These are phyloP conservation scores for Macquaria australasica DNA, from an alignment of 2,113 vertebrate species.

Conservation along the genomic window DNA sequence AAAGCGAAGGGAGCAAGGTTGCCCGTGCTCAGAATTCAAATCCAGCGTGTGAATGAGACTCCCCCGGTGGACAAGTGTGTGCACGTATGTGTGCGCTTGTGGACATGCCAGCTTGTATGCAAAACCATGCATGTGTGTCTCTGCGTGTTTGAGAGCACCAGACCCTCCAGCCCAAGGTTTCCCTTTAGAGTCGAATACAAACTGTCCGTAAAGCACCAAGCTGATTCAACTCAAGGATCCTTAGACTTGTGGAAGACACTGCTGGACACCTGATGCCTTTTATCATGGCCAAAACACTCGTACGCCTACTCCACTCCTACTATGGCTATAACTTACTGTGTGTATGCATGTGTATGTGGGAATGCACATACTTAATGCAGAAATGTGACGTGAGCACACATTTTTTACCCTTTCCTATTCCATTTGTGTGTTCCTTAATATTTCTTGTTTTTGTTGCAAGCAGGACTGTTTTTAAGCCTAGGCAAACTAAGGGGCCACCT, in stretches of 20 bases:
- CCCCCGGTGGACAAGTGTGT: slow-evolving; percentile 24
- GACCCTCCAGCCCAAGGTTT: slow-evolving; percentile 63
- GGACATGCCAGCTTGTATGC: slow-evolving; percentile 25
- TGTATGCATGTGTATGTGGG: background rate
- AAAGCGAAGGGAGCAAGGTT: slow-evolving; percentile 41
- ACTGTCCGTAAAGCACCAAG: slow-evolving; percentile 23
- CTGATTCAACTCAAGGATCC: slow-evolving; percentile 41
- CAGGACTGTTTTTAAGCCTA: background rate
- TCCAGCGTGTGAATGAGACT: slow-evolving; percentile 32
- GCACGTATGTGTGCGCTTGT: slow-evolving; percentile 38
- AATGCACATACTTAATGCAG: background rate
- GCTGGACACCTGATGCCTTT: slow-evolving; percentile 49
- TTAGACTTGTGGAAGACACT: slow-evolving; percentile 22
- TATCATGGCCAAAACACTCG: slow-evolving; percentile 42
- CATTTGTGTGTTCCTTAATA: background rate
- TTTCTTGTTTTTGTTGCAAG: background rate
- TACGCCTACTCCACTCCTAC: slow-evolving; percentile 2
- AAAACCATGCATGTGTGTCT: slow-evolving; percentile 10
- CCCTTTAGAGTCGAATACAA: slow-evolving; percentile 46
- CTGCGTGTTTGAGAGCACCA: slow-evolving; percentile 14
- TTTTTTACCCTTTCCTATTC: background rate
- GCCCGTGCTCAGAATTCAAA: slow-evolving; percentile 46
- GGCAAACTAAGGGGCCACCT: background rate
- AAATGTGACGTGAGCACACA: background rate
- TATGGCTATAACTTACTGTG: slow-evolving; percentile 26